Base-by-base conservation (phyloP, 2,888 invertebrate genomes). In the Melanostoma scalare region DNA sequence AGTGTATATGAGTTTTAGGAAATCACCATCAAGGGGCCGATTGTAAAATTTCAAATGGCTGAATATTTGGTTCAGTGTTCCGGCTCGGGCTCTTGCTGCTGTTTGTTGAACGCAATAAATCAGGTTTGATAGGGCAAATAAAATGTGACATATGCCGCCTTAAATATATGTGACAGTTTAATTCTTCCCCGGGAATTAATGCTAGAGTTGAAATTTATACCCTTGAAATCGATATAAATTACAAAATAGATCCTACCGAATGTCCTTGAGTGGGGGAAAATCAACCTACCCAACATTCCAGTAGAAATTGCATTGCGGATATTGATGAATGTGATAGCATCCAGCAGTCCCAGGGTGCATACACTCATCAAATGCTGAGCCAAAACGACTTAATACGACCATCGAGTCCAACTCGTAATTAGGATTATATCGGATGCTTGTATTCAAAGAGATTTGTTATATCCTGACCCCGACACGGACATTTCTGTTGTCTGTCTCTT, bases 151-250 rank as follows among this genome's bases (percentile, higher is more conserved):
- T 86, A 86, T 87, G 86, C 86, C 84, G 86, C 86, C 86, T 87
- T 85, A 85, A 86, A 87, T 87, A 87, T 87, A 87, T 87, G 87
- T 86, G 87, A 87, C 87, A 87, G 87, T 87, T 87, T 87, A 86
- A 87, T 87, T 86, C 87, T 85, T 84, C 82, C 80, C 75, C 85
- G 72, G 80, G 85, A 85, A 85, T 85, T 85, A 85, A 85, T 85
- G 80, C 80, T 68, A 30, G 72, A 85, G 85, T 63, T 85, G 75
- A 85, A 85, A 85, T 85, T 80, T 85, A 85, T 85, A 80, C 76
- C 68, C 63, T 85, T 80, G 80, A 80, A 75, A 85, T 85, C 80
- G 80, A 85, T 80, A 85, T 85, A 85, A 85, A 85, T 85, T 85
- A 85, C 85, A 76, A 69, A 84, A 74, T 60, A 68, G 58, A 74